Base-by-base conservation (phyloP, 1,140 invertebrate species). In the Megathymus violae region DNA sequence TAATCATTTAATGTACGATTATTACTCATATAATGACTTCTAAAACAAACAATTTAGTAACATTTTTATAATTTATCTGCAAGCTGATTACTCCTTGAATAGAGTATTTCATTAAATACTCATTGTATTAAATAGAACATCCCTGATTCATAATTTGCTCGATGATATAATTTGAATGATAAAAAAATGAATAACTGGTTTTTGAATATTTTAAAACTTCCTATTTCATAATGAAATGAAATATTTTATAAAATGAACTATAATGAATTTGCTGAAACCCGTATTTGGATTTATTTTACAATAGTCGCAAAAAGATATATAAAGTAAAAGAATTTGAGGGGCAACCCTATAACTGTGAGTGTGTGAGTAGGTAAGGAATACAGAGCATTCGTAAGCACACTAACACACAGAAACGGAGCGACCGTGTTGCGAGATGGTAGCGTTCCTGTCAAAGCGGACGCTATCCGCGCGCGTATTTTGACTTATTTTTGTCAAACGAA, bases 351-450 rank as follows among this genome's bases (percentile, higher is more conserved):
- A 36, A 5, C n/a, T 19, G 44, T 75, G 61, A 50, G 68, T 62
- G 82, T 86, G 83, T 84, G 85, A 87, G 85, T 81, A 80, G 74
- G 78, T 68, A 74, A 82, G 85, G 73, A 77, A 76, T 80, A 79
- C 69, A 43, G 75, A 54, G 52, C 52, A 56, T 56, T 56, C 25
- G 51, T 59, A 63, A 76, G 67, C 72, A 84, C 75, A 86, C 84
- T 51, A 76, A 66, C 72, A 84, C 75, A 86, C 84, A 88, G 85
- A 88, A 68, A 82, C 76, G 76, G 71, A 56, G 48, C 66, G 70
- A 72, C 78, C 77, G 79, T 74, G 72, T 54, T 47, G 59, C 70
- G 77, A 75, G 69, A 76, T 78, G 84, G 82, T 71, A 68, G 82
- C 67, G 80, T 78, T 69, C 63, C 67, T 64, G 69, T 71, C 61